Evolutionary conservation across 2,113 vertebrate species (phyloP).

Genomic region (Paradisaea rubra): DNA sequence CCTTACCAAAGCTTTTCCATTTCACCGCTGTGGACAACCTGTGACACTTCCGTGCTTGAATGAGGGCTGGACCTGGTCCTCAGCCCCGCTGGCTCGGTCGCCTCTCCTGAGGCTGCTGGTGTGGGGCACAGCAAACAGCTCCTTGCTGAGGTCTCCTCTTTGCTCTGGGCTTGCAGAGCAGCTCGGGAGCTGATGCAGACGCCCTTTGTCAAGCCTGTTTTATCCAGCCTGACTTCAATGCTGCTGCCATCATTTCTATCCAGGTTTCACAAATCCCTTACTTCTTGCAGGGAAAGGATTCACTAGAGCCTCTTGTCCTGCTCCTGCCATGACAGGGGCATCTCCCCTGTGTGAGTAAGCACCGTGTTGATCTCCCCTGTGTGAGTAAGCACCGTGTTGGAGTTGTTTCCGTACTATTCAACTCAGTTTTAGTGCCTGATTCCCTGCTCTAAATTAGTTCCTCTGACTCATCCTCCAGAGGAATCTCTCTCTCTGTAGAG

Average conservation of each 20-base stretch:
- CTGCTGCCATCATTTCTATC: not conserved
- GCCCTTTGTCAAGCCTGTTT: not conserved
- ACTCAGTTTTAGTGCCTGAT: not conserved
- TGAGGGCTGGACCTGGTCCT: not conserved
- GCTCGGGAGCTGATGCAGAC: not conserved
- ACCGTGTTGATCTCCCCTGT: accelerated
- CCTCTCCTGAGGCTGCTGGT: not conserved
- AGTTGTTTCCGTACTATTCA: not conserved
- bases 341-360: not conserved
- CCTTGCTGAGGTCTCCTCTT: not conserved
- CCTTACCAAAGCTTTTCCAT: not conserved
- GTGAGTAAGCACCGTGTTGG: not conserved
- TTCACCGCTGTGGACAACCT: not conserved
- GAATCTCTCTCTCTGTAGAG: not conserved
- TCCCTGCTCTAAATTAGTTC: not conserved
- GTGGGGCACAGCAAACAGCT: not conserved
- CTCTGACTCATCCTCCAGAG: not conserved
- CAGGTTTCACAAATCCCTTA: not conserved
- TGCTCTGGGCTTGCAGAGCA: not conserved
- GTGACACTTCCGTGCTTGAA: not conserved
- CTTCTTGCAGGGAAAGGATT: not conserved
- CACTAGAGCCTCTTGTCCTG: not conserved
- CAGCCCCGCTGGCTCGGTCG: accelerated
- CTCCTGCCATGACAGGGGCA: accelerated
- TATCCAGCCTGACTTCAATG: not conserved